phyloP scores from a whole-genome alignment of 2,888 invertebrate genomes.

The Lasioglossum zephyrum region DNA sequence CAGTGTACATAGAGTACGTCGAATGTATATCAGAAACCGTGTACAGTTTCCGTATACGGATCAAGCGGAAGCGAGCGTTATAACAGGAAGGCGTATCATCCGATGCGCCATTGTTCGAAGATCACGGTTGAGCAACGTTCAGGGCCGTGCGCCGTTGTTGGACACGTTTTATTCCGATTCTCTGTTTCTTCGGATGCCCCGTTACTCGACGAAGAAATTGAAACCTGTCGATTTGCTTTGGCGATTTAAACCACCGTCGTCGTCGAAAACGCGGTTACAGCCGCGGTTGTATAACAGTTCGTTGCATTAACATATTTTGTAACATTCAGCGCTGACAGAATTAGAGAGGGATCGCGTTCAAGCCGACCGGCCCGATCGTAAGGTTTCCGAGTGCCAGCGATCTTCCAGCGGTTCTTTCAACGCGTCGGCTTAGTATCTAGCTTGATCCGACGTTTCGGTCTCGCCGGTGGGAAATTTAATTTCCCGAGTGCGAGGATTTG shows the following conservation, averaged over 20 bases:
- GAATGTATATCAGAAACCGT: neutral
- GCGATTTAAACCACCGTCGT: neutral
- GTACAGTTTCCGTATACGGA: constrained; percentile 39
- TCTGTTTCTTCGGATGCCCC: constrained; percentile 29
- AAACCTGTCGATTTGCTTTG: constrained; percentile 25
- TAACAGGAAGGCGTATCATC: constrained; percentile 72
- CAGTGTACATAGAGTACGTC: neutral
- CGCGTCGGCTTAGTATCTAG: neutral
- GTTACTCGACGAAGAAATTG: constrained; percentile 37
- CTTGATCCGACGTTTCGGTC: neutral
- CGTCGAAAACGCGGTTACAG: neutral
- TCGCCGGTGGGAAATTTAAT: neutral
- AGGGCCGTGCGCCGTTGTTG: constrained; percentile 49
- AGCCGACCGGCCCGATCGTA: neutral
- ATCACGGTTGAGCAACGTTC: constrained; percentile 71
- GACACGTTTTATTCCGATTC: constrained; percentile 54
- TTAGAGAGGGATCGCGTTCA: neutral
- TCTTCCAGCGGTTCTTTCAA: neutral
- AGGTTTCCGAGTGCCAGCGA: constrained; percentile 22
- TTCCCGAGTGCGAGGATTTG: neutral
- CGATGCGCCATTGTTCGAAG: constrained; percentile 70
- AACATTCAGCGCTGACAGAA: constrained; percentile 3
- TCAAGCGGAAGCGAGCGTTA: constrained; percentile 52
- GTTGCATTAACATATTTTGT: constrained; percentile 9
- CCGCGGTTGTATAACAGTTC: constrained; percentile 5